A percentile compares a stretch with the other conserved stretches of the same genome.
Evolutionary conservation across 2,888 invertebrate species (phyloP).

Genomic region (Eurytoma californica): DNA sequence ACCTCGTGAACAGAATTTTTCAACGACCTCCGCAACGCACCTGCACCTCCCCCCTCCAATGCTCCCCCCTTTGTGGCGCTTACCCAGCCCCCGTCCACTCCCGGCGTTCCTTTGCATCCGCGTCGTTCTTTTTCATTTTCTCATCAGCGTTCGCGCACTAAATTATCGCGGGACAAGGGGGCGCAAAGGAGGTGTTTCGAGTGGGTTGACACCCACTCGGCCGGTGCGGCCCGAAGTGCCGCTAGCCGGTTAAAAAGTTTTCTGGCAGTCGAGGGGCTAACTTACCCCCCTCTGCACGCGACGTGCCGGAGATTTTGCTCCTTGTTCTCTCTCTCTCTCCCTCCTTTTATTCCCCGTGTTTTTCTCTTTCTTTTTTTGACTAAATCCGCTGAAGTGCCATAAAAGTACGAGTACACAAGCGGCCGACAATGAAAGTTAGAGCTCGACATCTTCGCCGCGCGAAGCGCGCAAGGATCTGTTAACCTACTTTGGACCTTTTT

Average conservation of each 20-base stretch:
- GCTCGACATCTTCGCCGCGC: not conserved
- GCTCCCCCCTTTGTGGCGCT: not conserved
- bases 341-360: not conserved
- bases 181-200: slow-evolving; percentile 14
- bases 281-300: slow-evolving; percentile 13
- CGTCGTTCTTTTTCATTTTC: slow-evolving; percentile 17
- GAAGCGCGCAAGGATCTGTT: slow-evolving; percentile 9
- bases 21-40: not conserved
- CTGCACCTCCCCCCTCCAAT: not conserved
- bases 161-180: slow-evolving; percentile 37
- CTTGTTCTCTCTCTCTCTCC: too few relatives aligned
- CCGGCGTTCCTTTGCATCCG: not conserved
- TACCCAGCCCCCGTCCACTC: not conserved
- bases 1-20: too few relatives aligned
- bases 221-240: not conserved
- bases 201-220: not conserved
- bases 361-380: slow-evolving; percentile 4
- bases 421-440: slow-evolving; percentile 18
- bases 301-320: slow-evolving; percentile 7
- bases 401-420: slow-evolving; percentile 39
- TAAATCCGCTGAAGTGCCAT: slow-evolving; percentile 25
- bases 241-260: slow-evolving; percentile 33
- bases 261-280: slow-evolving; percentile 37
- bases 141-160: slow-evolving; percentile 28
- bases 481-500: slow-evolving; percentile 25